Evolutionary conservation across 2,797 vertebrate genomes (phyloP), one percentile per base, ranked within the genome.

Genomic region (Kryptolebias ocellatus): DNA sequence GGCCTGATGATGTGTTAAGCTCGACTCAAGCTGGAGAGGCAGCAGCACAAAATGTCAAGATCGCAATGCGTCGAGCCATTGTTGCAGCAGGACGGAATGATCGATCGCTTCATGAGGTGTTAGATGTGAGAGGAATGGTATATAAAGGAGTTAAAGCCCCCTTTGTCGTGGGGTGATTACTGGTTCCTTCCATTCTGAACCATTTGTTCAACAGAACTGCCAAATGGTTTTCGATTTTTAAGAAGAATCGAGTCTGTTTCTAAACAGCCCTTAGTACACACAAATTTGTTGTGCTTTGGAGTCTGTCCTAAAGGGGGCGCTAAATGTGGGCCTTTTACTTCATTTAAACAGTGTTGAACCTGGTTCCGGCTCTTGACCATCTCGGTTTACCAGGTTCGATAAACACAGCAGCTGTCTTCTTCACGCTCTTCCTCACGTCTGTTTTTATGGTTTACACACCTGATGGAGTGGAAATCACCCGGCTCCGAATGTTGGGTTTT

Each of bases 141-240:
- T 12, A 31, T 54, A 16, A 49, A 42, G 17, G 60, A 46, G 37
- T 45, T 4, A 24, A 24, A 24, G 20, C 20, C 50, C 68, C 11
- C 27, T 6, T 24, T 76, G 49, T 64, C 51, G 61, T 51, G 15
- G 24, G 55, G 66, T 70, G 69, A 76, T 76, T 62, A 64, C 70
- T 44, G 60, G 66, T 64, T 24, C 20, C 20, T 24, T 24, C 20
- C 20, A 24, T 24, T 24, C 20, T 24, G 20, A 24, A 24, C 20
- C 20, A 24, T 24, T 60, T 29, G 60, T 7, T 10, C 53, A 0
- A 42, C 39, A 4, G 20, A 61, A 2, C 54, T 61, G 73, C 49
- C 64, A 49, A 70, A 64, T 47, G 42, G 44, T 56, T 39, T 28
- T 28, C 52, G 83, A 79, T 87, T 74, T 82, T 66, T 77, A 78